phyloP scores from a whole-genome alignment of 2,888 invertebrate species.

The Acanthosepion pharaonis region DNA sequence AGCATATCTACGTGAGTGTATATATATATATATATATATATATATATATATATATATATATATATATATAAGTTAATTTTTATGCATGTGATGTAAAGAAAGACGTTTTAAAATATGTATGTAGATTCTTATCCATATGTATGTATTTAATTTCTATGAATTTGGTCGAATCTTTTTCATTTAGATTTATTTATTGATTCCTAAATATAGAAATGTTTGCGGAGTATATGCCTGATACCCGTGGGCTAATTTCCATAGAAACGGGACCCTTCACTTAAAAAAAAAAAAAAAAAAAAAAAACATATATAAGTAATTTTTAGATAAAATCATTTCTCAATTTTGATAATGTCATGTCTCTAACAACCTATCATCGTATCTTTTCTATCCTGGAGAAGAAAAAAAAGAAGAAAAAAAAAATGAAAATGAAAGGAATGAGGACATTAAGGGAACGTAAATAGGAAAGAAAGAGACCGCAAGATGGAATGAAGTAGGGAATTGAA shows the following conservation, averaged over 20 bases:
- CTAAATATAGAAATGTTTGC: neutral
- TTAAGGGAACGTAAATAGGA: neutral
- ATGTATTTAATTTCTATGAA: neutral
- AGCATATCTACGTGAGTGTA: neutral
- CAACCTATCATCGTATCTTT: neutral
- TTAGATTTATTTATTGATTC: neutral
- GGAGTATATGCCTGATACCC: neutral
- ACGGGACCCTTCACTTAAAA: neutral
- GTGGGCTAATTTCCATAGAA: neutral
- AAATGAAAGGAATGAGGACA: neutral
- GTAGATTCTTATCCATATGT: neutral
- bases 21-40: neutral
- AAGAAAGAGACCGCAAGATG: neutral
- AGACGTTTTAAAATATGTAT: neutral
- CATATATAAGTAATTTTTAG: neutral
- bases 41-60: neutral
- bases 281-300: neutral
- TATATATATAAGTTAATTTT: neutral
- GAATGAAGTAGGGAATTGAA: neutral
- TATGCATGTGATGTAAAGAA: neutral
- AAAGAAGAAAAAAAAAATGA: neutral
- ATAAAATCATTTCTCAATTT: constrained; percentile 18
- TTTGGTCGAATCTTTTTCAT: neutral
- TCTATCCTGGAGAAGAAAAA: neutral
- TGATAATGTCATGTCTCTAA: neutral